These are phyloP conservation scores for Dinoponera quadriceps DNA, from an alignment of 1,140 invertebrate species.

Conservation along the genomic window DNA sequence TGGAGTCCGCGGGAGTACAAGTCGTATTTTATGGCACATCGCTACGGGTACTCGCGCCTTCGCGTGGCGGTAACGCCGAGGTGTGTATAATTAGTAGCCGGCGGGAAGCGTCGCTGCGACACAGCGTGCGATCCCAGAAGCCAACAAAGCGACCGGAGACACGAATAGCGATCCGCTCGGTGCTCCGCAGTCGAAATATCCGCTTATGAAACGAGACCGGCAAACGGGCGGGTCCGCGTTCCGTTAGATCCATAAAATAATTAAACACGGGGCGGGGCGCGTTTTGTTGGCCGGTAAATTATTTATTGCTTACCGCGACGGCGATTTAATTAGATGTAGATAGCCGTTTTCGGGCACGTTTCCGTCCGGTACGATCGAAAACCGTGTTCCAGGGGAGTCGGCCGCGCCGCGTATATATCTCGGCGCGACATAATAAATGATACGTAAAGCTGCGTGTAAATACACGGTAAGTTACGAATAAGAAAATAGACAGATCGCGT, in stretches of 20 bases:
- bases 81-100: constrained; percentile 31
- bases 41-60: constrained; percentile 36
- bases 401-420: neutral
- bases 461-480: neutral
- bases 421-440: neutral
- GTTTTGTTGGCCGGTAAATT: constrained; percentile 22
- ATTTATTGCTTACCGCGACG: constrained; percentile 36
- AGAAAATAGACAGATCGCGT: neutral
- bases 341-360: constrained; percentile 12
- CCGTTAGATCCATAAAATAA: constrained; percentile 23
- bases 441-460: constrained; percentile 26
- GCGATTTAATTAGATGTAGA: constrained; percentile 41
- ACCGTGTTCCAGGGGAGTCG: constrained; percentile 2
- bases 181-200: constrained; percentile 20
- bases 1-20: constrained; percentile 19
- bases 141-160: constrained; percentile 36
- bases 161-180: constrained; percentile 41
- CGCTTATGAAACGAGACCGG: constrained; percentile 44
- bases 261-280: constrained; percentile 19
- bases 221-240: constrained; percentile 14
- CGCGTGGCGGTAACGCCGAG: constrained; percentile 25
- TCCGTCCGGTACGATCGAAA: neutral
- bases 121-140: constrained; percentile 40
- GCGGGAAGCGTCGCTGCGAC: constrained; percentile 19
- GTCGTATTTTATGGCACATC: constrained; percentile 39